Conservation (phyloP, 2,113 vertebrate genomes). For the Sterrhoptilus dennistouni region DNA sequence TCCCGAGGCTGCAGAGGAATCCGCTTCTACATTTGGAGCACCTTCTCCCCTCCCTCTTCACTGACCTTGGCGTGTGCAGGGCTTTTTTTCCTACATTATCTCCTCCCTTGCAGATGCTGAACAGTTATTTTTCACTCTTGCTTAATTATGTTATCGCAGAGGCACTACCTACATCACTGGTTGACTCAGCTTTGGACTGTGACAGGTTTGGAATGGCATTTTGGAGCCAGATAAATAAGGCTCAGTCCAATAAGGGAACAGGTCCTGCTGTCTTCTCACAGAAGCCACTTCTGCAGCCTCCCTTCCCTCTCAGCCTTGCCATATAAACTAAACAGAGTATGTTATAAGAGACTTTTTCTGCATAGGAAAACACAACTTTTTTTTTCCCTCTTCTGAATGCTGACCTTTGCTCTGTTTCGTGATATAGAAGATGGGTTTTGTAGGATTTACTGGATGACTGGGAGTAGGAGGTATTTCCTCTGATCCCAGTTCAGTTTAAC, state of each 20-base stretch:
- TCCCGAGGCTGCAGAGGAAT: background rate
- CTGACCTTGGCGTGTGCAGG: background rate
- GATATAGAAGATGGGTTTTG: background rate
- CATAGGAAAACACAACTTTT: background rate
- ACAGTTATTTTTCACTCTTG: background rate
- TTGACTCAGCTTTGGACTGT: background rate
- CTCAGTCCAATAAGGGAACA: background rate
- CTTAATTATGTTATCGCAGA: background rate
- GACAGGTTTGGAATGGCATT: background rate
- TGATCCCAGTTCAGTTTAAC: conserved; percentile 16
- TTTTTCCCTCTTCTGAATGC: background rate
- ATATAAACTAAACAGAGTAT: background rate
- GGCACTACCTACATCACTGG: background rate
- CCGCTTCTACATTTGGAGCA: background rate
- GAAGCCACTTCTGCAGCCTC: background rate
- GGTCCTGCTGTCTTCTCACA: background rate
- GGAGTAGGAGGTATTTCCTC: background rate
- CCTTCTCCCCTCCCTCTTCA: background rate
- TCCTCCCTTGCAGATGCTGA: background rate
- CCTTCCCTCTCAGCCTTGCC: background rate
- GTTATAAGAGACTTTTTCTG: background rate
- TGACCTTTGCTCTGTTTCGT: background rate
- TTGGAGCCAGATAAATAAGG: background rate
- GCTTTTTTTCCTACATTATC: background rate
- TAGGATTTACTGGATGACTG: background rate